Base-by-base conservation (phyloP, 2,113 vertebrate genomes). In the Pipra filicauda region DNA sequence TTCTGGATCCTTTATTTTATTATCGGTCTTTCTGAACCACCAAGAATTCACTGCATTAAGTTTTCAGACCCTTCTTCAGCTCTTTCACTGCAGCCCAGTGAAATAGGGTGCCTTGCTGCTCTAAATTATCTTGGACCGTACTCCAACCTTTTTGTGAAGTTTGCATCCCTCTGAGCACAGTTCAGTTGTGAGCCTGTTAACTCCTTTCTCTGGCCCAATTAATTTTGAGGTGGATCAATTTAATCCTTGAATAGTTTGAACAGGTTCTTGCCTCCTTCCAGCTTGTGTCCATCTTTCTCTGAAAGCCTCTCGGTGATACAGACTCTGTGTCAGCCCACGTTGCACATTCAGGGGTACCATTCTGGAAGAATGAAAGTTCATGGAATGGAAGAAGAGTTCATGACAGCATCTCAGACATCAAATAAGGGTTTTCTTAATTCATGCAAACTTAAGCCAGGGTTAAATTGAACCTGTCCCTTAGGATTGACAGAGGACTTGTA, bases 211-310 rank as follows among this genome's bases (percentile, higher is more conserved):
- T 33, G 35, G 8, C 54, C 58, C 49, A 75, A 73, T 89, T 91
- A 67, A 59, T 91, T 88, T 58, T 64, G 48, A 78, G 27, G 19
- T 6, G 7, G 8, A 89, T 82, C 81, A 64, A 71, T 89, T 96
- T 67, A 80, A 93, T 90, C 43, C 80, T 92, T 77, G 69, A 86
- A 51, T 41, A 66, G 18, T 51, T 59, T 80, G 67, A 69, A 39
- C 75, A 86, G 69, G 71, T 64, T 64, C 48, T 81, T 76, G 27
- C 59, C 30, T 61, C n/a, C 18, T 89, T 88, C 59, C 51, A 67
- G 24, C 11, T 94, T 69, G 43, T n/a, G 64, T 58, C 66, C 27
- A 18, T 77, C n/a, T 84, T 91, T 35, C 64, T 62, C 51, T 39
- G 61, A 54, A 83, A 92, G 30, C 28, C 65, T 62, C 59, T 39